Percentiles rank a stretch among this genome's conserved stretches.
These are phyloP conservation scores for Protobothrops flavoviridis DNA, from an alignment of 2,113 vertebrate species.

Conservation along the genomic window DNA sequence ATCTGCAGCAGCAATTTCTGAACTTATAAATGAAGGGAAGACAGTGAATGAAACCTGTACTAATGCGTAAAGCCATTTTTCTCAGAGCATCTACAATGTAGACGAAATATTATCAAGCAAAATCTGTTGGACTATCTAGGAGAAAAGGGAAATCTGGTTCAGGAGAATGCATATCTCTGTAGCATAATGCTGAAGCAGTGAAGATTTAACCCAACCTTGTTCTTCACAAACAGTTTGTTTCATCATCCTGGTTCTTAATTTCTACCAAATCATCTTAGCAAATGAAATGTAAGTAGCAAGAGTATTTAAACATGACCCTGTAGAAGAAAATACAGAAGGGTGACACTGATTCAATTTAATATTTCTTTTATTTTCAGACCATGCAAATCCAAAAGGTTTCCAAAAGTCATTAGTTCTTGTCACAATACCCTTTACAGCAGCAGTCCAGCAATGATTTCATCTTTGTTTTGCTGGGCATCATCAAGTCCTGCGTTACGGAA, in stretches of 20 bases:
- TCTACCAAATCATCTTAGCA: background rate
- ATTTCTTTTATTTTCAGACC: background rate
- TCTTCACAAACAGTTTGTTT: background rate
- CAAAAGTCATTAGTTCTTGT: background rate
- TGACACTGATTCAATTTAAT: background rate
- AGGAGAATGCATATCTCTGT: background rate
- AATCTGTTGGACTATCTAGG: background rate
- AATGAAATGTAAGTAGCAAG: background rate
- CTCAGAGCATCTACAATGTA: background rate
- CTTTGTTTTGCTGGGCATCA: background rate
- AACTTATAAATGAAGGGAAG: background rate
- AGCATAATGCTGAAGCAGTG: background rate
- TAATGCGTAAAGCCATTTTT: background rate
- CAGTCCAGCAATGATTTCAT: background rate
- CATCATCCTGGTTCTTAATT: background rate
- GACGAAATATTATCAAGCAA: background rate
- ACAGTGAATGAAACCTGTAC: background rate
- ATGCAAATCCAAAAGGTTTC: background rate
- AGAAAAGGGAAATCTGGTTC: background rate
- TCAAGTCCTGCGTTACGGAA: background rate
- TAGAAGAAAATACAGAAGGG: background rate
- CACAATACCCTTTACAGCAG: background rate
- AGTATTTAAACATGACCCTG: background rate
- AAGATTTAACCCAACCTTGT: background rate
- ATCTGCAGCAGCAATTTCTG: background rate